Evolutionary conservation across 2,888 invertebrate genomes (phyloP), one percentile per base, ranked within the genome.

Genomic region (Salticus scenicus): DNA sequence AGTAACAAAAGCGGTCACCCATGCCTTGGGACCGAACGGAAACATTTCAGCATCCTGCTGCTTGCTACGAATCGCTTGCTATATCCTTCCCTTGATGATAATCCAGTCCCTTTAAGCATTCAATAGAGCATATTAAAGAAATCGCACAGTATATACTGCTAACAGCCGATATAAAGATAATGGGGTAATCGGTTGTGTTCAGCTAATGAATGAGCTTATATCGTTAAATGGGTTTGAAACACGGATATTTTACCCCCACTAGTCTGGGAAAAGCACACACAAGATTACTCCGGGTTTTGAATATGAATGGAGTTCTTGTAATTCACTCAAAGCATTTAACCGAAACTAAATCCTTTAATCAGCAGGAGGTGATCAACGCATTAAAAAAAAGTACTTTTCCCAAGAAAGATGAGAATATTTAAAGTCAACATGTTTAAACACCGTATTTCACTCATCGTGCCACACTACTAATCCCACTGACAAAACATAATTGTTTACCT

Each of bases 151-250:
- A 20, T 24, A 57, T 1, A 24, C 5, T 4, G 57, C 5, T 20
- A 20, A 57, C 20, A 57, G 5, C 57, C 20, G 57, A 57, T 20
- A 24, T 20, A 17, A 57, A 57, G 4, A 57, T 57, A 57, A 57
- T 57, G 57, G 57, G 57, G 57, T 24, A 57, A 57, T 57, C 57
- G 57, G 57, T 20, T 57, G 57, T n/a, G n/a, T 24, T 57, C 57
- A 57, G 20, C 17, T 47, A 57, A 57, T 57, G 57, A 57, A 57
- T 57, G 24, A n/a, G 24, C 20, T 57, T 57, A 57, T 12, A 24
- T 24, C 1, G 2, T 24, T 57, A 57, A 57, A 24, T 24, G 57
- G 57, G 2, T 57, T n/a, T 12, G 24, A 57, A 8, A 57, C 20
- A n/a, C 57, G 24, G 12, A 57, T 57, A 5, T 57, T 57, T 57